A percentile compares a stretch with the other conserved stretches of the same genome.
These are phyloP conservation scores for Fissipunctia ypsillon DNA, from an alignment of 2,888 invertebrate species.

Conservation along the genomic window DNA sequence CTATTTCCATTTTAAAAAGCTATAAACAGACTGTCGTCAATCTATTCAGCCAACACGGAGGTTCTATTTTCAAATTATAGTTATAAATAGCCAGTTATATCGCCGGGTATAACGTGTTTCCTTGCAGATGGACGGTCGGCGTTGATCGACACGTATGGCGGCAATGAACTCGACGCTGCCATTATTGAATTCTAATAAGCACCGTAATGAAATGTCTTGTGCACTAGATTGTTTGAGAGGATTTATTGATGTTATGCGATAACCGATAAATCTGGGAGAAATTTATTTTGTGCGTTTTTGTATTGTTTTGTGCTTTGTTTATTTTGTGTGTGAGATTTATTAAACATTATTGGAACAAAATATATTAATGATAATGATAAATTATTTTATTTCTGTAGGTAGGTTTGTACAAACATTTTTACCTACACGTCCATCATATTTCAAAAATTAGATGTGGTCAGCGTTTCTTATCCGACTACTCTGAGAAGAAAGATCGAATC, in stretches of 20 bases:
- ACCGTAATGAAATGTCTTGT: slow-evolving; percentile 61
- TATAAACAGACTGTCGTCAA: slow-evolving; percentile 33
- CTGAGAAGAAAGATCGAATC: too few species aligned
- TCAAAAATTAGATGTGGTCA: too few species aligned
- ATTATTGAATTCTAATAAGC: slow-evolving; percentile 74
- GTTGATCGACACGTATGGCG: slow-evolving; percentile 67
- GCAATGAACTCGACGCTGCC: slow-evolving; percentile 72
- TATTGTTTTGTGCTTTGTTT: too few species aligned
- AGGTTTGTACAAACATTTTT: too few species aligned
- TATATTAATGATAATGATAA: not conserved
- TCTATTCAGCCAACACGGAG: slow-evolving; percentile 39
- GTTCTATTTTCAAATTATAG: slow-evolving; percentile 62
- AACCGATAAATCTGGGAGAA: slow-evolving; percentile 16
- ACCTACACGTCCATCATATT: too few species aligned
- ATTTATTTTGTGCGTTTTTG: slow-evolving; percentile 25
- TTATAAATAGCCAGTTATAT: slow-evolving; percentile 58
- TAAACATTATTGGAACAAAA: not conserved
- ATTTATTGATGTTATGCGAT: slow-evolving; percentile 32
- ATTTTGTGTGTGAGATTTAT: too few species aligned
- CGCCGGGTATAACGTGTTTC: slow-evolving; percentile 50
- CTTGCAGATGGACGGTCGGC: slow-evolving; percentile 58
- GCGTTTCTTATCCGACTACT: too few species aligned
- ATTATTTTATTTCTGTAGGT: too few species aligned
- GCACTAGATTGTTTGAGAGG: slow-evolving; percentile 55
- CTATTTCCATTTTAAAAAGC: slow-evolving; percentile 19